Evolutionary conservation across 2,888 invertebrate species (phyloP).

Genomic region (Morinoia aosen): DNA sequence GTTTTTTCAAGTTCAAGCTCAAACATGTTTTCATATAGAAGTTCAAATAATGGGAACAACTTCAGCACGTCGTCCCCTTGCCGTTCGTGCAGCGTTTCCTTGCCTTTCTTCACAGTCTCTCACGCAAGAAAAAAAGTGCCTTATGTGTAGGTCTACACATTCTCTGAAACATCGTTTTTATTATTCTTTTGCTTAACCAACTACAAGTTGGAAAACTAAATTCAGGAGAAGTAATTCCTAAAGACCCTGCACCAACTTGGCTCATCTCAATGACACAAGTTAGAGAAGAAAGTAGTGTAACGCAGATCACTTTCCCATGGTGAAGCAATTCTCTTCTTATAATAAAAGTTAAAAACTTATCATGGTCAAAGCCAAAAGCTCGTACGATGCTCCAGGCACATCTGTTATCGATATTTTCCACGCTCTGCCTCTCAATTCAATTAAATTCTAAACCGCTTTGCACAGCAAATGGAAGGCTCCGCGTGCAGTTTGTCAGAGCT

Average conservation of each 20-base stretch:
- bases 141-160: not conserved
- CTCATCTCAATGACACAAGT: not conserved
- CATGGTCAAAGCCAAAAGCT: not conserved
- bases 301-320: not conserved
- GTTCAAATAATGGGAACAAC: not conserved
- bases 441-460: constrained; percentile 30
- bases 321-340: not conserved
- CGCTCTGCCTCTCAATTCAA: constrained; percentile 14
- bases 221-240: not conserved
- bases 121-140: not conserved
- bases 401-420: constrained; percentile 35
- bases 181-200: not conserved
- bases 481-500: constrained; percentile 33
- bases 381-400: constrained; percentile 7
- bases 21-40: not conserved
- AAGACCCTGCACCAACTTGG: not conserved
- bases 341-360: not conserved
- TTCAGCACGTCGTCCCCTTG: not conserved
- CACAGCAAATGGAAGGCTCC: constrained; percentile 39
- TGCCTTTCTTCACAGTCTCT: not conserved
- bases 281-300: not conserved
- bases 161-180: not conserved
- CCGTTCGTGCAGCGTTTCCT: not conserved
- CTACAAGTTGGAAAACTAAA: not conserved
- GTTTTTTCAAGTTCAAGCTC: not conserved